Conservation (phyloP, 2,113 vertebrate species). For the Pongo pygmaeus region DNA sequence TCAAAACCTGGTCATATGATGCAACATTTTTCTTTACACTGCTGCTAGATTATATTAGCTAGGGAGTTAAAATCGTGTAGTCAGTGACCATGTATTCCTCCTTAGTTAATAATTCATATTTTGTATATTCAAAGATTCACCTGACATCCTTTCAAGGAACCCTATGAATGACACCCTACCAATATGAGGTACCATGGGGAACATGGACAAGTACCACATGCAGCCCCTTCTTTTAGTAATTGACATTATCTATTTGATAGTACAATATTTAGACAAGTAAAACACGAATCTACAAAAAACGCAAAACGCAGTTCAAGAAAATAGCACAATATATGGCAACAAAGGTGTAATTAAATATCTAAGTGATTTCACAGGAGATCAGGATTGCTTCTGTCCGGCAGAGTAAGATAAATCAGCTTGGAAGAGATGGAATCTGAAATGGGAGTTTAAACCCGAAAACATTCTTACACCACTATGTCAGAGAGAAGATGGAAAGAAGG, state of each 20-base stretch:
- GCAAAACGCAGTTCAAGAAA: not conserved
- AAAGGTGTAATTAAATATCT: not conserved
- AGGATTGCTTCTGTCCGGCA: not conserved
- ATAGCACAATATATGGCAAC: not conserved
- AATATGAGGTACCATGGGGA: not conserved
- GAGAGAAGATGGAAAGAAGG: not conserved
- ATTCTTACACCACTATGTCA: not conserved
- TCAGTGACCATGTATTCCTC: not conserved
- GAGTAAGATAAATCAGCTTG: not conserved
- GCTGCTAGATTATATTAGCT: not conserved
- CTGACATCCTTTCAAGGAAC: not conserved
- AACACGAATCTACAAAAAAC: not conserved
- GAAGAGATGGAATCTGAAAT: not conserved
- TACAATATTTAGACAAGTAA: not conserved
- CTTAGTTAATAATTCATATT: not conserved
- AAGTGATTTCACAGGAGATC: not conserved
- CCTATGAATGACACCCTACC: not conserved
- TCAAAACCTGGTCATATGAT: not conserved
- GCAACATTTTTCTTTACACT: not conserved
- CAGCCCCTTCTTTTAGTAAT: not conserved
- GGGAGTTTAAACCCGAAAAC: not conserved
- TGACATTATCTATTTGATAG: not conserved
- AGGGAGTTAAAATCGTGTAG: not conserved
- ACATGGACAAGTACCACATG: not conserved
- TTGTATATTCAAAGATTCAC: not conserved